phyloP scores from a whole-genome alignment of 2,888 invertebrate genomes.

The Agrilus biguttatus region DNA sequence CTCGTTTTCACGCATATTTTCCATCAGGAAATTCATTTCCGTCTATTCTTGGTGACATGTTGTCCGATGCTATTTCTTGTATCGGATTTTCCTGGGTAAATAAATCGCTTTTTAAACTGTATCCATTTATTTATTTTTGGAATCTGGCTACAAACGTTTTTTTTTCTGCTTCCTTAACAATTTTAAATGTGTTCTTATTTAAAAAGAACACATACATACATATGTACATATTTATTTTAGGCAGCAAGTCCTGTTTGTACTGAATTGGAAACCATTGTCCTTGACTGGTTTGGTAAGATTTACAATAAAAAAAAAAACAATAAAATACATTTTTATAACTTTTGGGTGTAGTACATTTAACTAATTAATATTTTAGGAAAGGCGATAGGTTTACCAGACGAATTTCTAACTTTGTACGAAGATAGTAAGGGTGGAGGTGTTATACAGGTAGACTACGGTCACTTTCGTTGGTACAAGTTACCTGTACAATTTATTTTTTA shows the following conservation, averaged over 20 bases:
- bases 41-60: constrained; percentile 93
- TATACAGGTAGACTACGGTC: constrained; percentile 55
- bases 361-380: constrained; percentile 40
- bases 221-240: constrained; percentile 34
- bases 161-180: neutral
- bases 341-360: neutral
- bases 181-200: neutral
- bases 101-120: constrained; percentile 1
- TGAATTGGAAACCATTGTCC: constrained; percentile 86
- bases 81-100: constrained; percentile 96
- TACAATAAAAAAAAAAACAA: neutral
- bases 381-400: constrained; percentile 82
- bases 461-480: neutral
- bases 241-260: constrained; percentile 96
- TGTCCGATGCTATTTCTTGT: constrained; percentile 89
- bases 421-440: constrained; percentile 88
- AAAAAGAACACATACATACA: constrained; percentile 2
- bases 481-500: constrained; percentile 3
- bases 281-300: constrained; percentile 65
- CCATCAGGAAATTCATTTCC: constrained; percentile 97
- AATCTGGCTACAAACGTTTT: too few relatives aligned
- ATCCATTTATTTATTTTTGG: neutral
- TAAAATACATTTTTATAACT: constrained; percentile 3
- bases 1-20: constrained; percentile 96
- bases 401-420: constrained; percentile 71